Base-by-base conservation (phyloP, 1,140 invertebrate genomes). In the Myzus persicae region DNA sequence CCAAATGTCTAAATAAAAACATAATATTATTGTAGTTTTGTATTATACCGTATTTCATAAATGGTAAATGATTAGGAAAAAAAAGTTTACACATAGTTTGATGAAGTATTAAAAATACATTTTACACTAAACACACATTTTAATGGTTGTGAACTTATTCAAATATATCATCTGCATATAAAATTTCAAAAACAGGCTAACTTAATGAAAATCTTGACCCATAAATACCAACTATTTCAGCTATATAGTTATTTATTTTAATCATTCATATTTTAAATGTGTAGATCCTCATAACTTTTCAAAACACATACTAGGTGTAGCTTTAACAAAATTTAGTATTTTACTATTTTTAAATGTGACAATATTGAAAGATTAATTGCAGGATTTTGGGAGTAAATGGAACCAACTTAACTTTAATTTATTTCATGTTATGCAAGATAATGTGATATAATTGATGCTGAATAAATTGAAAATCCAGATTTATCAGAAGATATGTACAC, bases 1-100 rank as follows among this genome's bases (percentile, higher is more conserved):
- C 98, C 98, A 95, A 46, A 96, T 96, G 82, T 93, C 84, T 89
- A 76, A 76, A 76, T 7, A 38, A 76, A 46, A 46, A 46, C 3
- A n/a, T 38, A 40, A 42, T 36, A 36, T 22, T n/a, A 48, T 88
- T 48, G 31, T 46, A 18, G 31, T 0, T 76, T 11, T 31, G 26
- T 26, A 59, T 59, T 59, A 59, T 31, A 59, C 26, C 8, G 2
- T n/a, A 67, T 67, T 67, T 9, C 59, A 31, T n/a, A n/a, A 9
- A n/a, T 59, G 26, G 54, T 11, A 59, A 85, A 31, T 85, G 3
- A 24, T 36, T 51, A n/a, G 51, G 2, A 38, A 81, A 84, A 88
- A 94, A 90, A 93, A 51, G 18, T 18, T 18, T 76, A 36, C 51
- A n/a, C 31, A 44, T 42, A 82, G 67, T 36, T 84, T 38, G 36